Conservation (phyloP, 1,140 invertebrate species). For the Trichonephila inaurata region DNA sequence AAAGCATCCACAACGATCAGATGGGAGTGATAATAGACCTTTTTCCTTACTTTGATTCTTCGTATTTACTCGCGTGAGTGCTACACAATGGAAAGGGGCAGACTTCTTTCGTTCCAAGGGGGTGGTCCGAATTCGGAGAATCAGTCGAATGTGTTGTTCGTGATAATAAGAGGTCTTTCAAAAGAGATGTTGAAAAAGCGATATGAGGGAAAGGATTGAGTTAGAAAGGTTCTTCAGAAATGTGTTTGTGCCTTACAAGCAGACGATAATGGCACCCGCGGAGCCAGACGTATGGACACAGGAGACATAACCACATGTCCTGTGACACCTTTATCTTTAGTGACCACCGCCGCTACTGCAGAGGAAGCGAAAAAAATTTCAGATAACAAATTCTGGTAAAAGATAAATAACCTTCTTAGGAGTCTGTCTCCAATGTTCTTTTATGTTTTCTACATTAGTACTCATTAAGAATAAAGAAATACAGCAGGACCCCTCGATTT, state of each 20-base stretch:
- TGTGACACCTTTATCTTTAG: background rate
- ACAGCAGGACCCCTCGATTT: no score
- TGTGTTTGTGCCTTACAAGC: background rate
- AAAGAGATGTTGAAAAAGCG: background rate
- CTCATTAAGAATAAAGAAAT: no score
- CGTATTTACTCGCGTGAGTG: constrained; percentile 30
- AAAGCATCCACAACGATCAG: background rate
- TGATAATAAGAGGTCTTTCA: constrained; percentile 20
- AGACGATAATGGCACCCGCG: background rate
- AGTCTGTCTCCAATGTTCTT: no score
- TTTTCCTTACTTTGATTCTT: constrained; percentile 19
- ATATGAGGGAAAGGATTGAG: constrained; percentile 9
- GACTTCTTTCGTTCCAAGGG: background rate
- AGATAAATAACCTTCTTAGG: no score
- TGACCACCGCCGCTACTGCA: background rate
- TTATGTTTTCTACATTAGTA: no score
- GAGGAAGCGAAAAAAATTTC: background rate
- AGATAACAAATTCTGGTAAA: background rate
- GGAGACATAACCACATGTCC: background rate
- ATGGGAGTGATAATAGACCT: background rate
- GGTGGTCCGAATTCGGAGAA: constrained; percentile 17
- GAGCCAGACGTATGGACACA: constrained; percentile 6
- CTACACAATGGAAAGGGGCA: background rate
- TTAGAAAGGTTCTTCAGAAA: background rate
- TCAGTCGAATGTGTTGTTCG: background rate